A percentile compares a stretch with the other conserved stretches of the same genome.
Evolutionary conservation across 2,113 vertebrate genomes (phyloP).

Genomic region (Fulica atra): DNA sequence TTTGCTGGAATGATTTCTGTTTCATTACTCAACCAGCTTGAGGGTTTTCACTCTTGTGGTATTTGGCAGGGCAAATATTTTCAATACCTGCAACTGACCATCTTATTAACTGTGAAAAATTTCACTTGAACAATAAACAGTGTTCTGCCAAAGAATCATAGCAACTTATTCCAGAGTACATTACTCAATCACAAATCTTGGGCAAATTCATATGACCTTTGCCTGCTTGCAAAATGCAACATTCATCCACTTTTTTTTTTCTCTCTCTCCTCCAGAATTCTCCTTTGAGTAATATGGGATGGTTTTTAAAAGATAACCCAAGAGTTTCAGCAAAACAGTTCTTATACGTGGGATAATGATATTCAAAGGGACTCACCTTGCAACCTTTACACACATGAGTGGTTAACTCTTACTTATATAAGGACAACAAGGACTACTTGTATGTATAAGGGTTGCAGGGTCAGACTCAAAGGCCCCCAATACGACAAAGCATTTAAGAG

Average conservation of each 20-base stretch:
- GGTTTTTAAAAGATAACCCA: conserved; percentile 14
- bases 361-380: conserved; percentile 35
- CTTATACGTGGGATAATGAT: conserved; percentile 29
- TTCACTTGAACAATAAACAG: conserved; percentile 49
- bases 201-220: conserved; percentile 48
- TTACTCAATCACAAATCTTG: conserved; percentile 49
- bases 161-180: conserved; percentile 48
- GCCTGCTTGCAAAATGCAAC: conserved; percentile 27
- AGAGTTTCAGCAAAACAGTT: conserved; percentile 35
- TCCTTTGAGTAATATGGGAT: conserved; percentile 9
- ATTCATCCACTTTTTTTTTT: conserved; percentile 26
- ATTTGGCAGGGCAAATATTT: conserved; percentile 63
- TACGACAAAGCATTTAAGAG: conserved; percentile 20
- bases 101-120: conserved; percentile 64
- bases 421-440: not conserved
- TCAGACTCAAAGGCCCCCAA: not conserved
- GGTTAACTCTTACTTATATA: not conserved
- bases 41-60: conserved; percentile 21
- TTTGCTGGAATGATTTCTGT: conserved; percentile 3
- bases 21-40: conserved; percentile 27
- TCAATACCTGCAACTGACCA: conserved; percentile 41
- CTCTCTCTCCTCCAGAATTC: not conserved
- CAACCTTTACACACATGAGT: not conserved
- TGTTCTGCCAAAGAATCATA: conserved; percentile 45
- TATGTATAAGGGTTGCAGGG: not conserved